phyloP scores from a whole-genome alignment of 1,140 invertebrate species.

The Musca domestica region DNA sequence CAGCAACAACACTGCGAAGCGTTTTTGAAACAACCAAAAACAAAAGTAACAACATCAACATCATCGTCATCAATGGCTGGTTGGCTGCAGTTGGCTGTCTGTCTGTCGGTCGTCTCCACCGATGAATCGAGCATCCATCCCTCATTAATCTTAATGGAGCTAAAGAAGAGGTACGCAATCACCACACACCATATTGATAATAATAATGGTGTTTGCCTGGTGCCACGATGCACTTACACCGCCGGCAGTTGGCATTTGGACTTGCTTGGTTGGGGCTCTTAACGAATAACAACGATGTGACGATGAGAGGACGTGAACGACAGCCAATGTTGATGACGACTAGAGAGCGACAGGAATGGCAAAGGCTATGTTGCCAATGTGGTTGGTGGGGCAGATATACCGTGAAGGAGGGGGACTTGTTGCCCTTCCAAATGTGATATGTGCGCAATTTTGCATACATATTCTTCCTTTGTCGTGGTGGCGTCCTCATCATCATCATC shows the following conservation, averaged over 20 bases:
- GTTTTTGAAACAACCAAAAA: too few species aligned
- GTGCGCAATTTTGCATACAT: conserved; percentile 2
- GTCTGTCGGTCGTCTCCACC: not conserved
- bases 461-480: not conserved
- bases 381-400: too few species aligned
- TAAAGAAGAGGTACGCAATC: conserved; percentile 15
- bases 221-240: too few species aligned
- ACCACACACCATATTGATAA: conserved; percentile 19
- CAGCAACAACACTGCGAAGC: too few species aligned
- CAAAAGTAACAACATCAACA: not conserved
- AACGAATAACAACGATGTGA: not conserved
- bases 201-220: conserved; percentile 1
- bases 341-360: not conserved
- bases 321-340: not conserved
- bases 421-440: not conserved
- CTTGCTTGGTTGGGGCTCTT: not conserved
- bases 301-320: not conserved
- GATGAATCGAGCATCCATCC: conserved; percentile 14
- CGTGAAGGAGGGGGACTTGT: too few species aligned
- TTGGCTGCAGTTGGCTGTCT: not conserved
- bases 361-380: too few species aligned
- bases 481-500: not conserved
- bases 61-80: not conserved
- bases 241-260: not conserved
- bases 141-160: conserved; percentile 24